Base-by-base conservation (phyloP, 2,113 vertebrate genomes). In the Sigmodon hispidus region DNA sequence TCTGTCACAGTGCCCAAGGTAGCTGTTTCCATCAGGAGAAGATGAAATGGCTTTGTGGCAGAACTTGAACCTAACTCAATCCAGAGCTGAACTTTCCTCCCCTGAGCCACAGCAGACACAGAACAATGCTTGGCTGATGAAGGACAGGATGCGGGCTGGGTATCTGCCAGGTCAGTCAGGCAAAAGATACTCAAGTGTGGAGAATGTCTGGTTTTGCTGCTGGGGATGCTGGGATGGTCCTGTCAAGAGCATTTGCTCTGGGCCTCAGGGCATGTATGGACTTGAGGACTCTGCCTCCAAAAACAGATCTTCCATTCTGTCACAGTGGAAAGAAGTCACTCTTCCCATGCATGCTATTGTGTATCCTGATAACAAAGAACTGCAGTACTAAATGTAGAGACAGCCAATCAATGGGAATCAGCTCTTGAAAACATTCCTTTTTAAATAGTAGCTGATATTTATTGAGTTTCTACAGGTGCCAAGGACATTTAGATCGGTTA, bases 391-490 rank as follows among this genome's bases (percentile, higher is more conserved):
- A 88, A 55, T 31, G 5, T 12, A 65, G 16, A 0, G 7, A 48
- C 12, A 57, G n/a, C 31, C 59, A 59, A 77, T 69, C 1, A 1
- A 69, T 48, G 50, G 52, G 48, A 89, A 89, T 87, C 34, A 55
- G 69, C 84, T 91, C 83, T 91, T 79, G 50, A 59, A 75, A 92
- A 76, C 45, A 29, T 73, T 91, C n/a, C 7, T 77, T 65, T 65
- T 89, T 83, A 73, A 86, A 92, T 55, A 87, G 85, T 55, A 91
- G 70, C 72, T 92, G 72, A 50, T 55, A 77, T 29, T 90, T 85
- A 81, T 5, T 52, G 72, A 63, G 22, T 13, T 40, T 48, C 88
- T 95, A 65, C 45, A 17, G 10, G 80, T 89, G 63, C 75, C 69
- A 76, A 89, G 15, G 73, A 80, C 55, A 52, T 29, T 87, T 93